A percentile compares a stretch with the other conserved stretches of the same genome.
Conservation (phyloP, 1,140 invertebrate species). For the Telenomus remus region DNA sequence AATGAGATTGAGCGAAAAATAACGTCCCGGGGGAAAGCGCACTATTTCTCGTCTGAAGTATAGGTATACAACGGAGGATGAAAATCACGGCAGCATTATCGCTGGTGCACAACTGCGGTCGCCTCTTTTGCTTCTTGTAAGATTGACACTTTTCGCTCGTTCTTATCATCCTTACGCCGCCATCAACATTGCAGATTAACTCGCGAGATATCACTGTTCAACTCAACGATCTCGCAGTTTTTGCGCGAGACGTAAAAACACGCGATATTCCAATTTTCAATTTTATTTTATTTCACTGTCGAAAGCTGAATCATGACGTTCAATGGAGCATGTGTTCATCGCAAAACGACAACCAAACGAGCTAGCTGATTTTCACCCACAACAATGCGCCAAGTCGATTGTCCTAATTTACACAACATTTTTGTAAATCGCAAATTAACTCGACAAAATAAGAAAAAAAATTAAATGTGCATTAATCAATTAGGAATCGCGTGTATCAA, state of each 20-base stretch:
- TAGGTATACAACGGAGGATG: conserved; percentile 34
- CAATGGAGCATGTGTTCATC: too few species aligned
- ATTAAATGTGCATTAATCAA: too few species aligned
- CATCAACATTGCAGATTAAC: conserved; percentile 57
- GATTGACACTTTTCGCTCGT: conserved; percentile 46
- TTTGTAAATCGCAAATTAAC: too few species aligned
- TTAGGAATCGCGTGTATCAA: too few species aligned
- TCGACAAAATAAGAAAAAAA: too few species aligned
- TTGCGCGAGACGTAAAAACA: too few species aligned
- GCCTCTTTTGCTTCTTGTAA: conserved; percentile 57
- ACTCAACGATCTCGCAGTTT: conserved; percentile 14
- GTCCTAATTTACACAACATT: too few species aligned
- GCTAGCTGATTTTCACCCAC: too few species aligned
- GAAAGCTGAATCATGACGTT: too few species aligned
- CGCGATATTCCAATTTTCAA: conserved; percentile 22
- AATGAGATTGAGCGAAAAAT: conserved; percentile 57
- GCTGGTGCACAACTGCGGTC: conserved; percentile 42
- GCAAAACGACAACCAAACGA: too few species aligned
- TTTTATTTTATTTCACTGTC: conserved; percentile 10
- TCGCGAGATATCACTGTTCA: conserved; percentile 50
- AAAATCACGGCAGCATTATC: conserved; percentile 61
- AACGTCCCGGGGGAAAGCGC: conserved; percentile 47
- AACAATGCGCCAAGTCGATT: background rate
- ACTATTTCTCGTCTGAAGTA: conserved; percentile 59
- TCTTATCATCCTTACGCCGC: conserved; percentile 47